These are phyloP conservation scores for Haliclona indistincta DNA, from an alignment of 37 sponge, comb jelly and placozoan species.

Conservation along the genomic window DNA sequence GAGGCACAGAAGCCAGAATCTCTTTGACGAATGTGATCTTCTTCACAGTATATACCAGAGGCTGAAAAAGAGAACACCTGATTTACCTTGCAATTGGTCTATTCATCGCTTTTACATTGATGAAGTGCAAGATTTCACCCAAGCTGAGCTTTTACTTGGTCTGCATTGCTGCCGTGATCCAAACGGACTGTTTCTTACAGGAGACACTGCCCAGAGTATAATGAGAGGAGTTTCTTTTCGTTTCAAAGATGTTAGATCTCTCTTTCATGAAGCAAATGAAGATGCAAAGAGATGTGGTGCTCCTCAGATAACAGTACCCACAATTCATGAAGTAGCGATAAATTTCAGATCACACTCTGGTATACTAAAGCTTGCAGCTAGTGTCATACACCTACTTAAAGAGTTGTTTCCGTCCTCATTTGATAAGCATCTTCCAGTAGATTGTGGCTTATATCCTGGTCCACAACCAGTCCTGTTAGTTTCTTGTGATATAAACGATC, in stretches of 20 bases:
- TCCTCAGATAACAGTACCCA: constrained; percentile 14
- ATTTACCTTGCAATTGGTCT: constrained; percentile 44
- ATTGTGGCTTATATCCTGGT: constrained; percentile 76
- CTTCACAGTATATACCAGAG: constrained; percentile 47
- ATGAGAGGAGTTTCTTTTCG: constrained; percentile 77
- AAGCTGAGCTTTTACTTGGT: constrained; percentile 73
- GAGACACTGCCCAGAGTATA: constrained; percentile 86
- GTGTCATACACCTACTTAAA: constrained; percentile 66
- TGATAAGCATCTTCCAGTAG: constrained; percentile 52
- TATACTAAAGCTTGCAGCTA: constrained; percentile 72
- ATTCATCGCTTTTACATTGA: constrained; percentile 66
- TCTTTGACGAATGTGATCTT: constrained; percentile 83
- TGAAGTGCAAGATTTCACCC: constrained; percentile 68
- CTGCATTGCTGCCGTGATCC: constrained; percentile 70
- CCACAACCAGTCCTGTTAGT: constrained; percentile 72
- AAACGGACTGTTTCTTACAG: constrained; percentile 76
- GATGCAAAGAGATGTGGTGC: constrained; percentile 16
- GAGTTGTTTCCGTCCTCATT: constrained; percentile 68
- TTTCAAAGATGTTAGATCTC: constrained; percentile 55
- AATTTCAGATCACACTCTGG: constrained; percentile 61
- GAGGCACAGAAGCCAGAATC: constrained; percentile 14
- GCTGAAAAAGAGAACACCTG: constrained; percentile 10
- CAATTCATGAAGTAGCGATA: constrained; percentile 3
- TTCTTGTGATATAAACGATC: constrained; percentile 46
- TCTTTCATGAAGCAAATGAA: constrained; percentile 42